Evolutionary conservation across 30 jellyfish, hydroid and myxozoan species (phyloP).

Genomic region (Pseudorhiza aurosa): DNA sequence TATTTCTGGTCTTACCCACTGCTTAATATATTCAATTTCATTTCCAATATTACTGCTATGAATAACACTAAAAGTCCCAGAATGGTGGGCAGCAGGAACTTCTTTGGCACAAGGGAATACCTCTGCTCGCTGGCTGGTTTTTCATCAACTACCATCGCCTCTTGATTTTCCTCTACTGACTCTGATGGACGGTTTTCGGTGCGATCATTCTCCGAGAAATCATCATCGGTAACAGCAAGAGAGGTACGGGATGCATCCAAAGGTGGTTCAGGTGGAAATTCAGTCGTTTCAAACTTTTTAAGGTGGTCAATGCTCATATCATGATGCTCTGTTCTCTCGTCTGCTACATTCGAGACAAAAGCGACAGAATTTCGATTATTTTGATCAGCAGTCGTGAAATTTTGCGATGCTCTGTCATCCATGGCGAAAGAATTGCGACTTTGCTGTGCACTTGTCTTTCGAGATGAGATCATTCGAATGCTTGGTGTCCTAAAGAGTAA

Average conservation of each 20-base stretch:
- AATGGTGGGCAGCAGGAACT: slow-evolving; percentile 1
- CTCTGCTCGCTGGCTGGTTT: slow-evolving; percentile 23
- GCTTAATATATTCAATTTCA: slow-evolving; percentile 34
- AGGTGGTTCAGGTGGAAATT: slow-evolving; percentile 84
- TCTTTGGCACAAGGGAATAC: neutral
- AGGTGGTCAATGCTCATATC: slow-evolving; percentile 58
- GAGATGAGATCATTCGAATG: slow-evolving; percentile 60
- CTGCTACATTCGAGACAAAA: slow-evolving; percentile 39
- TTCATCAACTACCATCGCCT: slow-evolving; percentile 15
- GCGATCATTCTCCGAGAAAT: slow-evolving; percentile 47
- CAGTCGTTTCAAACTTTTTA: slow-evolving; percentile 76
- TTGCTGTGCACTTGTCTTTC: slow-evolving; percentile 51
- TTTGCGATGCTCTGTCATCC: slow-evolving; percentile 73
- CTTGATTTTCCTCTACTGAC: slow-evolving; percentile 27
- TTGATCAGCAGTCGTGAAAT: slow-evolving; percentile 44
- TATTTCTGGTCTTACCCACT: neutral
- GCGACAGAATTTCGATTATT: slow-evolving; percentile 38
- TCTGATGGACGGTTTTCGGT: slow-evolving; percentile 32
- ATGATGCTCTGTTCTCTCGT: slow-evolving; percentile 17
- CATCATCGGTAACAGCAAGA: slow-evolving; percentile 63
- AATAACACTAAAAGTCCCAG: slow-evolving; percentile 30
- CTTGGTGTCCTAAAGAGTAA: slow-evolving; percentile 69
- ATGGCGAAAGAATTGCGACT: slow-evolving; percentile 64
- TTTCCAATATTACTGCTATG: slow-evolving; percentile 47
- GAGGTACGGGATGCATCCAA: slow-evolving; percentile 82